These are phyloP conservation scores for Baronia brevicornis DNA, from an alignment of 2,888 invertebrate genomes.

Conservation along the genomic window DNA sequence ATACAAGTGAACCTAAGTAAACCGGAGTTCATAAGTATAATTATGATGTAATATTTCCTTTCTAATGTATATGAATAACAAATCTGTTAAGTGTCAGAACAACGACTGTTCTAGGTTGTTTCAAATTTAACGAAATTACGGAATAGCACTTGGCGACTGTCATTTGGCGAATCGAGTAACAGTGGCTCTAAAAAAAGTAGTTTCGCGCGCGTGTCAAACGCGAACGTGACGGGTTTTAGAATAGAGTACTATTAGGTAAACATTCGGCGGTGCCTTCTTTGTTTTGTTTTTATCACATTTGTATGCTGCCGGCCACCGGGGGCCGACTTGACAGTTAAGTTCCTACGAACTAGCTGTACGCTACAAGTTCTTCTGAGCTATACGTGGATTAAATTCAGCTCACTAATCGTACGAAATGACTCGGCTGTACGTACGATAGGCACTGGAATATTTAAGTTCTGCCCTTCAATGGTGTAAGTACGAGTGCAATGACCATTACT, in stretches of 20 bases:
- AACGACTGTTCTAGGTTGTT: too few species aligned
- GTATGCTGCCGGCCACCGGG: slow-evolving; percentile 39
- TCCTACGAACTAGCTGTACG: slow-evolving; percentile 53
- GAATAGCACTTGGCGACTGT: not conserved
- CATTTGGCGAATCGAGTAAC: not conserved
- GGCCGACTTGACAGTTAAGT: slow-evolving; percentile 45
- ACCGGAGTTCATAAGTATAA: too few species aligned
- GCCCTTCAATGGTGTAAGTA: slow-evolving; percentile 4
- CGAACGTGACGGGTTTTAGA: slow-evolving; percentile 20
- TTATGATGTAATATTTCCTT: too few species aligned
- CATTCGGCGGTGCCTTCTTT: slow-evolving; percentile 28
- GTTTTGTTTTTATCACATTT: slow-evolving; percentile 40
- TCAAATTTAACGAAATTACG: not conserved
- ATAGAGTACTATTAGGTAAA: slow-evolving; percentile 34
- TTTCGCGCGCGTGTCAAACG: slow-evolving; percentile 24
- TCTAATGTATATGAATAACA: too few species aligned
- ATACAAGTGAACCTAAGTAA: too few species aligned
- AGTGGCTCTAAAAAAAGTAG: not conserved
- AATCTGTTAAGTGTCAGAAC: too few species aligned
- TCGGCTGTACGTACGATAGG: slow-evolving; percentile 5
- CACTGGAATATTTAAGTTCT: slow-evolving; percentile 9
- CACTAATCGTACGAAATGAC: slow-evolving; percentile 13
- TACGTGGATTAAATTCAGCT: slow-evolving; percentile 30
- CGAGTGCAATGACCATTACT: too few species aligned
- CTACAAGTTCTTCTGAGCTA: slow-evolving; percentile 22